Conservation (phyloP, 2,113 vertebrate genomes). For the Caranx ignobilis region DNA sequence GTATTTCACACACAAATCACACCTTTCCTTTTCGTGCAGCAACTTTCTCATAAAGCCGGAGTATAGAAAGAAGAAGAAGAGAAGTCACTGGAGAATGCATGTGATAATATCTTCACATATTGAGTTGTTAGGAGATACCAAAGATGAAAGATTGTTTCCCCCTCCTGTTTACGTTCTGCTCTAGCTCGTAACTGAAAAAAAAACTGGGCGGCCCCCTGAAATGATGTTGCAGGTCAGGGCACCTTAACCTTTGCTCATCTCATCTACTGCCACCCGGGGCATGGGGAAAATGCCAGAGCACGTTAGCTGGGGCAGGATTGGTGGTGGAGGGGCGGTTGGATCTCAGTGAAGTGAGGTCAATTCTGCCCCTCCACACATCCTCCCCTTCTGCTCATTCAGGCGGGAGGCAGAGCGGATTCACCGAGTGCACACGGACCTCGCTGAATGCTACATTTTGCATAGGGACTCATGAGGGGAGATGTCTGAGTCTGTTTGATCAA, state of each 20-base stretch:
- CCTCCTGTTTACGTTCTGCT: constrained; percentile 28
- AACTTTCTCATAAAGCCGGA: constrained; percentile 3
- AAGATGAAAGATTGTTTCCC: constrained; percentile 20
- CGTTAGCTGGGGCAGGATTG: constrained; percentile 29
- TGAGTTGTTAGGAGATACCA: not conserved
- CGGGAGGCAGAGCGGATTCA: constrained; percentile 56
- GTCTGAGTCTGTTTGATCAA: constrained; percentile 45
- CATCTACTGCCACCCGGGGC: constrained; percentile 27
- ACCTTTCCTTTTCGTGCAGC: not conserved
- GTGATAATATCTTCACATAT: not conserved
- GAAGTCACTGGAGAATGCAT: not conserved
- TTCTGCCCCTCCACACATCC: constrained; percentile 26
- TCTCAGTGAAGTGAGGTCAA: constrained; percentile 57
- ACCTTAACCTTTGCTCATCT: constrained; percentile 53
- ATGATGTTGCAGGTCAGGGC: constrained; percentile 46
- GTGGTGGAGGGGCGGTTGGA: not conserved
- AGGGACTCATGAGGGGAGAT: constrained; percentile 17
- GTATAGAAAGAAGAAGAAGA: too few species aligned
- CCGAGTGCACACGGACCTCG: constrained; percentile 19
- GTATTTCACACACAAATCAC: not conserved
- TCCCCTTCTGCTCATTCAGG: constrained; percentile 65
- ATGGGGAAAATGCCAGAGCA: constrained; percentile 65
- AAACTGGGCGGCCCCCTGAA: not conserved
- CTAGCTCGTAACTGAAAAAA: constrained; percentile 32
- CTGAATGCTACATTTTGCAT: constrained; percentile 70